phyloP scores from a whole-genome alignment of 2,888 invertebrate species.

The Argyresthia albistria region DNA sequence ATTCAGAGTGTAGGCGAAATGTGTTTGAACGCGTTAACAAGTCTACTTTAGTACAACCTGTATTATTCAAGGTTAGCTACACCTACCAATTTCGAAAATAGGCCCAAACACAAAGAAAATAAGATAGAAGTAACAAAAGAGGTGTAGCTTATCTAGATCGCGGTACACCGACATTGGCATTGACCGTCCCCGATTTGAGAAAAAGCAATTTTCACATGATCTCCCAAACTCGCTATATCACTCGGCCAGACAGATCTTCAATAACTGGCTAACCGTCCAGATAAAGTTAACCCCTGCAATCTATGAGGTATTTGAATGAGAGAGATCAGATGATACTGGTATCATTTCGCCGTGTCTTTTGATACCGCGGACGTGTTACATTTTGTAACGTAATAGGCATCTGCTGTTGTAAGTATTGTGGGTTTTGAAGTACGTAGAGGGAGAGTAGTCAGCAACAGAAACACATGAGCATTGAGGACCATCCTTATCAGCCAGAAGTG shows the following conservation, averaged over 20 bases:
- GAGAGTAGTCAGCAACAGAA: too few species aligned
- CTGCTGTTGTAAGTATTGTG: not conserved
- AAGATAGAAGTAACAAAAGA: too few species aligned
- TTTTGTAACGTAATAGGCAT: not conserved
- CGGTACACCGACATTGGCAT: slow-evolving; percentile 1
- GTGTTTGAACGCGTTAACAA: too few species aligned
- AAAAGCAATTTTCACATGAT: not conserved
- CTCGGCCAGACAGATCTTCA: not conserved
- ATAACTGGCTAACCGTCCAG: not conserved
- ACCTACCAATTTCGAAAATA: not conserved
- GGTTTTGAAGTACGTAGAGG: not conserved
- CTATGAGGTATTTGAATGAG: not conserved
- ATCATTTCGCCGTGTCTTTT: not conserved
- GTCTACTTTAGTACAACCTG: too few species aligned
- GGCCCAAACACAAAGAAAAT: too few species aligned
- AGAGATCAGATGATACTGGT: not conserved
- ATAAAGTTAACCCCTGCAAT: not conserved
- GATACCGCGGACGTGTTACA: not conserved
- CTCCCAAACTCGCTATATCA: not conserved
- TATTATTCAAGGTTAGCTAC: not conserved
- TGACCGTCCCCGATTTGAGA: not conserved
- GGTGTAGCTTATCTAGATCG: too few species aligned
- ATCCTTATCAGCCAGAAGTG: too few species aligned
- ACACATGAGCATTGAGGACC: too few species aligned
- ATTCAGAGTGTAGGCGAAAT: too few species aligned